Evolutionary conservation across 2,113 vertebrate species (phyloP).

Genomic region (Silurus meridionalis): DNA sequence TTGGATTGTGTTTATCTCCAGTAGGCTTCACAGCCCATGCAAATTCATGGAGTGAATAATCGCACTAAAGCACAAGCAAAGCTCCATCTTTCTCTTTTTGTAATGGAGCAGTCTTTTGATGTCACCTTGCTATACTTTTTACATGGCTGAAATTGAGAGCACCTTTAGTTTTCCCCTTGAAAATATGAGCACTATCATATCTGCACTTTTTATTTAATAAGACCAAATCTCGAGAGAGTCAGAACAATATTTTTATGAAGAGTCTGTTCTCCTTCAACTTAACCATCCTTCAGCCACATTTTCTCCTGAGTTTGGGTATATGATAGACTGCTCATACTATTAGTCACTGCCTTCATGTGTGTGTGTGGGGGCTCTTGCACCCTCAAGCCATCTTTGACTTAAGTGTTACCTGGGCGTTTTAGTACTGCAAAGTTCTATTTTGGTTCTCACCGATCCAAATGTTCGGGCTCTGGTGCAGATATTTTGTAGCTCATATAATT

Average conservation of each 20-base stretch:
- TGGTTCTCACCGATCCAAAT: neutral
- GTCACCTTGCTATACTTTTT: constrained; percentile 6
- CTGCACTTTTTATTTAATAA: constrained; percentile 49
- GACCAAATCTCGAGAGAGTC: constrained; percentile 52
- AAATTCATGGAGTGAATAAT: constrained; percentile 25
- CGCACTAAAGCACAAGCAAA: neutral
- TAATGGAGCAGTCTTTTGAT: constrained; percentile 28
- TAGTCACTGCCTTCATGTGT: neutral
- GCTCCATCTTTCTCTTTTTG: neutral
- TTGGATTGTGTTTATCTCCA: constrained; percentile 1
- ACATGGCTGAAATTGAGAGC: constrained; percentile 38
- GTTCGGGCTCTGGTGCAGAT: neutral
- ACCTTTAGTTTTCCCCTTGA: constrained; percentile 54
- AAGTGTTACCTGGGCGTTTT: neutral
- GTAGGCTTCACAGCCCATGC: neutral
- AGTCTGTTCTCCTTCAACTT: constrained; percentile 40
- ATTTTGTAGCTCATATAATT: neutral
- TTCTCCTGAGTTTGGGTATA: neutral
- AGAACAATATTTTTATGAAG: constrained; percentile 20
- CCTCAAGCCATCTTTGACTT: constrained; percentile 24
- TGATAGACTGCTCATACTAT: neutral
- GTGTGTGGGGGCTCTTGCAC: constrained; percentile 23
- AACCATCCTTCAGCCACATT: neutral
- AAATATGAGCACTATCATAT: constrained; percentile 62
- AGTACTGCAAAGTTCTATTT: neutral